Evolutionary conservation across 2,113 vertebrate species (phyloP).

Genomic region (Oreotrochilus melanogaster): DNA sequence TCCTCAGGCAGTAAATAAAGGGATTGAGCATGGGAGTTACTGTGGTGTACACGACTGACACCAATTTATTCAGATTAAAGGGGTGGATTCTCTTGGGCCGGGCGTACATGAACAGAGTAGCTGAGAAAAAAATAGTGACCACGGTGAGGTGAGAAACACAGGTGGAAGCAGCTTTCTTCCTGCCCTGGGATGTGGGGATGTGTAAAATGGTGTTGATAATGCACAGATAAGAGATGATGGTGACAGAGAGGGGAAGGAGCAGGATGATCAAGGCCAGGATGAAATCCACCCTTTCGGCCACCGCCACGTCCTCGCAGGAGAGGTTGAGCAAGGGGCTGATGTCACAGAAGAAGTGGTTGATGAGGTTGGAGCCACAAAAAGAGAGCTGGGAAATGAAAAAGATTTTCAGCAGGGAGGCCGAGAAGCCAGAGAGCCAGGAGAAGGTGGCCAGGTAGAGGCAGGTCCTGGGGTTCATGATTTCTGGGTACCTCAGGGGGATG

Average conservation of each 20-base stretch:
- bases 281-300: constrained; percentile 49
- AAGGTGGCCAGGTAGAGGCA: constrained; percentile 6
- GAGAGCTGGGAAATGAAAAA: constrained; percentile 26
- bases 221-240: constrained; percentile 2
- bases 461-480: background rate
- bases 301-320: constrained; percentile 1
- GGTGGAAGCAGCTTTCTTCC: constrained; percentile 53
- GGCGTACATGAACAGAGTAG: constrained; percentile 56
- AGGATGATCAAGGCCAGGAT: constrained; percentile 42
- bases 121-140: constrained; percentile 45
- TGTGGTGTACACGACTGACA: constrained; percentile 36
- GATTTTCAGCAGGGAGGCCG: constrained; percentile 35
- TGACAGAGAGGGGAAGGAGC: constrained; percentile 16
- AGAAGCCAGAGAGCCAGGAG: constrained; percentile 47
- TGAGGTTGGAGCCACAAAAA: constrained; percentile 31
- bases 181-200: constrained; percentile 9
- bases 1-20: constrained; percentile 58
- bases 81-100: constrained; percentile 36
- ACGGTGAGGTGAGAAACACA: constrained; percentile 51
- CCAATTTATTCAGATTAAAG: constrained; percentile 39
- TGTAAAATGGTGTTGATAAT: constrained; percentile 20
- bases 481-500: constrained; percentile 5
- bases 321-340: constrained; percentile 54
- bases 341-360: constrained; percentile 63
- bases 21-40: constrained; percentile 47